phyloP scores from a whole-genome alignment of 2,797 vertebrate species.

The Masticophis lateralis region DNA sequence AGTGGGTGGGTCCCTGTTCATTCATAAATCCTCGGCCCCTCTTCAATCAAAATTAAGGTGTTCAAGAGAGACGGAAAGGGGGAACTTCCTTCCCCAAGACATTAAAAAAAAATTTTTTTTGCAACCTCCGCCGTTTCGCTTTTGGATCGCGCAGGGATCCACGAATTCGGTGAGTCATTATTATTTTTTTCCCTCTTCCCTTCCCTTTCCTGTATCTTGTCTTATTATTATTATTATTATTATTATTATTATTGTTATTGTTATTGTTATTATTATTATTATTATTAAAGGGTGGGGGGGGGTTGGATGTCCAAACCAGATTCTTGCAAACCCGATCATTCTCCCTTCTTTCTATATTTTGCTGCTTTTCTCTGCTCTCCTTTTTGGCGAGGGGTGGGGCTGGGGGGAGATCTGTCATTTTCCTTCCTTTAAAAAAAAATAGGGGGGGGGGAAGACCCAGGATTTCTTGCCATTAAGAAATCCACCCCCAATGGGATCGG shows the following conservation, averaged over 20 bases:
- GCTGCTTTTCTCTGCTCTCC: background rate
- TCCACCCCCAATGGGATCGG: background rate
- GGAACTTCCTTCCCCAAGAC: background rate
- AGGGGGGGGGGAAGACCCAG: background rate
- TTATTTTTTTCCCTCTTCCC: background rate
- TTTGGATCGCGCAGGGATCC: background rate
- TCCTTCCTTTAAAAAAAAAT: background rate
- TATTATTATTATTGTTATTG: too few species aligned
- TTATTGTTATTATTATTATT: background rate
- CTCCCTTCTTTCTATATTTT: background rate
- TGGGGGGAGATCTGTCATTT: background rate
- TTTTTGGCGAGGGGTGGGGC: background rate
- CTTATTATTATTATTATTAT: background rate
- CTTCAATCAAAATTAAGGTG: constrained; percentile 75
- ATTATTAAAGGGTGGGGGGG: too few species aligned
- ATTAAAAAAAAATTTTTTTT: too few species aligned
- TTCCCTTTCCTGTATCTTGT: background rate
- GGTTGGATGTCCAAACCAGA: background rate
- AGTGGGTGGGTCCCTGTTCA: constrained; percentile 83
- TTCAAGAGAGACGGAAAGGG: constrained; percentile 3
- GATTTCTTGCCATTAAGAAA: background rate
- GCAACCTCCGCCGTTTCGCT: background rate
- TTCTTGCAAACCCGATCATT: background rate
- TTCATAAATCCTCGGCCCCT: constrained; percentile 86
- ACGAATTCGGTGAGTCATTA: constrained; percentile 67